Base-by-base conservation (phyloP, 2,113 vertebrate species). In the Glaucidium brasilianum region DNA sequence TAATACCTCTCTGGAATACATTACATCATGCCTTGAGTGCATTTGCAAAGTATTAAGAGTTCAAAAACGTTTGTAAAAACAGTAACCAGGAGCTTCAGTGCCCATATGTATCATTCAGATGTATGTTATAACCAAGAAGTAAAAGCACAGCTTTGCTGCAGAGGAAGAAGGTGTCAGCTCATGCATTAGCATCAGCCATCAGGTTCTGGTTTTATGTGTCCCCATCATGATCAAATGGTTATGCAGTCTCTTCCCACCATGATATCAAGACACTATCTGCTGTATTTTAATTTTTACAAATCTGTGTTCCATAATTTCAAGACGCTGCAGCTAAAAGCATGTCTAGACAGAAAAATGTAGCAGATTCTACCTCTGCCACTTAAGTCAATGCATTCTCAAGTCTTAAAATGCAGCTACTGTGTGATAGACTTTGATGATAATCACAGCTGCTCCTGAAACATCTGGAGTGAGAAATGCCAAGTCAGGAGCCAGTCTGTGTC, bases 281-380 rank as follows among this genome's bases (percentile, higher is more conserved):
- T 64, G 18, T 53, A 82, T 82, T 88, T 76, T 37, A 50, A 22
- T 69, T 95, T 85, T 90, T 76, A 66, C n/a, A 76, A 72, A 66
- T 30, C 34, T 32, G 10, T n/a, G 29, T 62, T 75, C 71, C 62
- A 12, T 76, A 68, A 62, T 83, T 83, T 90, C 35, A 91, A 69
- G 77, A 60, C 2, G 3, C 30, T 59, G 59, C 47, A 81, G 77
- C 79, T 92, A 93, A 96, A 92, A 92, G 76, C 88, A 80, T 11
- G 56, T 91, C 88, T 83, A 96, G 92, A 91, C 73, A 88, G 75
- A 91, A 88, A 87, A 91, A 88, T 12, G 35, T 78, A 68, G 75
- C 56, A 83, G 60, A 86, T 94, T 86, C 79, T 60, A 72, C 86
- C 75, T 96, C 83, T 3, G 13, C 41, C 11, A 0, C 56, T 87